Evolutionary conservation across 2,797 vertebrate genomes (phyloP).

Genomic region (Zalophus californianus): DNA sequence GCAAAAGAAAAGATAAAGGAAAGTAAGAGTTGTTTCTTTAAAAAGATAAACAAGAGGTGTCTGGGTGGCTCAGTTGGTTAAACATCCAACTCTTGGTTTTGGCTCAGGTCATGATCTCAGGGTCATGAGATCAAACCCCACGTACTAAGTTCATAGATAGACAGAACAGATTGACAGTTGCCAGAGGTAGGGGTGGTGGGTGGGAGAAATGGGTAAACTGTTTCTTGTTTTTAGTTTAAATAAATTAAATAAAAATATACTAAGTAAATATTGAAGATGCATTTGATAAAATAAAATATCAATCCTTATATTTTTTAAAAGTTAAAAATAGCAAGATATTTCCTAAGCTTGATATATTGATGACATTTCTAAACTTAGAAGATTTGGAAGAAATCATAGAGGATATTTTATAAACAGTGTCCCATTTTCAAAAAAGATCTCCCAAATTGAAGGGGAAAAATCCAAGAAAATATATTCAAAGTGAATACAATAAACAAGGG

Average conservation of each 20-base stretch:
- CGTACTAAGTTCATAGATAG: background rate
- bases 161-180: background rate
- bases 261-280: background rate
- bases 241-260: background rate
- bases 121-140: fast-evolving
- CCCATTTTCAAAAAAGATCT: background rate
- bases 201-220: background rate
- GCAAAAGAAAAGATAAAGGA: background rate
- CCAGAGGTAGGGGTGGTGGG: background rate
- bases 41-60: background rate
- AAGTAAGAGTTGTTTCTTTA: background rate
- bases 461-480: background rate
- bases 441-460: background rate
- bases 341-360: background rate
- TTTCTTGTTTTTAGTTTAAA: background rate
- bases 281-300: background rate
- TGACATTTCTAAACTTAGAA: background rate
- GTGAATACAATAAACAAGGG: background rate
- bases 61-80: too few relatives aligned
- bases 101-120: background rate
- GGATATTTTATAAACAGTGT: background rate
- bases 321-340: background rate
- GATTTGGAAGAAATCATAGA: background rate
- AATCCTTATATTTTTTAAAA: background rate
- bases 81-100: background rate